Conservation (phyloP, 1,140 invertebrate genomes). For the Rhizoglyphus robini region DNA sequence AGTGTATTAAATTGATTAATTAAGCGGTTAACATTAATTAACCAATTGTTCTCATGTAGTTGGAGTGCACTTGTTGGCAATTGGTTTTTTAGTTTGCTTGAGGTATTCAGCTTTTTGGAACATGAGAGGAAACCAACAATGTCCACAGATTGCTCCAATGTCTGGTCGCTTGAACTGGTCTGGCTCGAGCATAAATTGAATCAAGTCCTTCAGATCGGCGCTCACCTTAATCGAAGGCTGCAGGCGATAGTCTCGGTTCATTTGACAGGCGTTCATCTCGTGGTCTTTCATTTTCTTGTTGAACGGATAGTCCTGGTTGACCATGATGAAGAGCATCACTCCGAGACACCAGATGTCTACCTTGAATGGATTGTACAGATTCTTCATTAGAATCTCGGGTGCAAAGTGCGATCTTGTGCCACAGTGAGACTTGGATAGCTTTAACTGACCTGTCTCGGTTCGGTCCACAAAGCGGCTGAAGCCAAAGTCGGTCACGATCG, state of each 20-base stretch:
- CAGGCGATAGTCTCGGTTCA: not conserved
- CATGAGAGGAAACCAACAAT: too few relatives aligned
- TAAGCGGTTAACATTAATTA: too few relatives aligned
- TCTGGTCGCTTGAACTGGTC: conserved; percentile 55
- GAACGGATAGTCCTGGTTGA: conserved; percentile 16
- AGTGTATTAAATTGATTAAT: too few relatives aligned
- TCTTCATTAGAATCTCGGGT: conserved; percentile 19
- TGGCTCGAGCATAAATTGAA: conserved; percentile 59
- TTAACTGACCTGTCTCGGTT: conserved; percentile 15
- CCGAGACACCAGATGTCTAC: conserved; percentile 43
- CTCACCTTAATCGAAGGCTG: conserved; percentile 45
- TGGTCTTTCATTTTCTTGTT: not conserved
- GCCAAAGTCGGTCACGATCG: conserved; percentile 21
- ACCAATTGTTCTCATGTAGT: too few relatives aligned
- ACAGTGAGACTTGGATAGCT: conserved; percentile 21
- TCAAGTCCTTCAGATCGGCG: conserved; percentile 50
- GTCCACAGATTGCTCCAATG: too few relatives aligned
- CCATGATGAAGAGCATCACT: too few relatives aligned
- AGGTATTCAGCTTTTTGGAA: too few relatives aligned
- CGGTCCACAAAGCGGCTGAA: conserved; percentile 18
- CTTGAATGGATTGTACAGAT: conserved; percentile 14
- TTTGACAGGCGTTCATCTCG: not conserved
- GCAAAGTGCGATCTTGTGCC: conserved; percentile 20
- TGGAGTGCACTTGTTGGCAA: too few relatives aligned
- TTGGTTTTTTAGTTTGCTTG: too few relatives aligned